Base-by-base conservation (phyloP, 1,140 invertebrate species). In the Solenopsis fugax region DNA sequence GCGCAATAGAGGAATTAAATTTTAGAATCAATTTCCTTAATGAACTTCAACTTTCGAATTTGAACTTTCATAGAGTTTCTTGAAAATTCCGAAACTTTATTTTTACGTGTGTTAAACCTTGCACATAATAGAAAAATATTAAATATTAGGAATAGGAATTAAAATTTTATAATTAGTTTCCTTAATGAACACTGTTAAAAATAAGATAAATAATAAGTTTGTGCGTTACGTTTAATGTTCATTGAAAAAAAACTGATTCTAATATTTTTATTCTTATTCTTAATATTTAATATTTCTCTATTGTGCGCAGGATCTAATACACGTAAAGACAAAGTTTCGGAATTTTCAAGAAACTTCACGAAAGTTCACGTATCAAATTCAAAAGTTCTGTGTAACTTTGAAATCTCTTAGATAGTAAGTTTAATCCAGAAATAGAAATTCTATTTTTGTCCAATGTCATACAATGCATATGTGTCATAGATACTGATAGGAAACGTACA, bases 351-450 rank as follows among this genome's bases (percentile, higher is more conserved):
- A 29, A 52, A 52, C 65, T 69, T 16, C 5, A 12, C 4, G 65
- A 69, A 50, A 69, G 21, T 50, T 69, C 12, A 7, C 65, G 12
- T 69, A 48, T 69, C 37, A 24, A 3, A 29, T 48, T 69, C 41
- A 0, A 9, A 69, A 69, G 41, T 69, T 50, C 21, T 69, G 13
- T 18, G 6, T 69, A 69, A 69, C 65, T 69, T 69, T 0, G 21
- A 16, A 69, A 69, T 50, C 65, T 12, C 21, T 50, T 69, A 67
- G n/a, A 67, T 13, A 69, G 41, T 60, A 58, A 58, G 50, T 75
- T 75, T 58, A 29, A 75, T 60, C 12, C 10, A 45, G 21, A 41
- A 41, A 7, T 60, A 10, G n/a, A 41, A 75, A 58, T 56, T 73
- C 18, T 21, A 58, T 16, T 41, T 41, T 13, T 18, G 5, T 73